phyloP scores from a whole-genome alignment of 2,888 invertebrate species.

The Crocallis elinguaria region DNA sequence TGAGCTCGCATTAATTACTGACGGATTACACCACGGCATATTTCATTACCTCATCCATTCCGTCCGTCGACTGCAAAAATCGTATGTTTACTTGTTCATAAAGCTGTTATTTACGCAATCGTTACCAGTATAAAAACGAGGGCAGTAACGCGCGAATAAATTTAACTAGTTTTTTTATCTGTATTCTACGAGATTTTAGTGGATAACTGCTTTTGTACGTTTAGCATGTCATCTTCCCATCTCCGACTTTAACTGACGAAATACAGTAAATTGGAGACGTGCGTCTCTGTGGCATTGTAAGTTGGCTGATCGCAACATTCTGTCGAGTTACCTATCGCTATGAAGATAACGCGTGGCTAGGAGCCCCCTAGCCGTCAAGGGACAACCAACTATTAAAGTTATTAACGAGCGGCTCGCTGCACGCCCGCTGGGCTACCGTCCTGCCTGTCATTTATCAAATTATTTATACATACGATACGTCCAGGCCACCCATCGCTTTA shows the following conservation, averaged over 20 bases:
- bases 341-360: slow-evolving; percentile 26
- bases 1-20: slow-evolving; percentile 55
- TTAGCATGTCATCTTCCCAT: slow-evolving; percentile 25
- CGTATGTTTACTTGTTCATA: slow-evolving; percentile 19
- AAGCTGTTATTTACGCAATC: slow-evolving; percentile 25
- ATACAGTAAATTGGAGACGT: slow-evolving; percentile 18
- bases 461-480: slow-evolving; percentile 62
- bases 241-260: slow-evolving; percentile 16
- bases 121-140: slow-evolving; percentile 10
- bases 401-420: slow-evolving; percentile 57
- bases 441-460: slow-evolving; percentile 70
- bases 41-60: slow-evolving; percentile 46
- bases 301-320: background rate
- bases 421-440: slow-evolving; percentile 70
- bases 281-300: slow-evolving; percentile 2
- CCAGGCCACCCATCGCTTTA: slow-evolving; percentile 59
- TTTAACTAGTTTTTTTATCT: slow-evolving; percentile 18
- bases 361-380: slow-evolving; percentile 41
- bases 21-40: slow-evolving; percentile 51
- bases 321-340: background rate
- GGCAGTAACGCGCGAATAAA: slow-evolving; percentile 21
- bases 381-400: slow-evolving; percentile 59
- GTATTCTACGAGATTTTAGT: background rate
- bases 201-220: background rate
- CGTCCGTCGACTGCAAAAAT: slow-evolving; percentile 15